Percentiles rank a stretch among this genome's conserved stretches.
phyloP scores from a whole-genome alignment of 2,113 vertebrate species.

The Myanophis thanlyinensis region DNA sequence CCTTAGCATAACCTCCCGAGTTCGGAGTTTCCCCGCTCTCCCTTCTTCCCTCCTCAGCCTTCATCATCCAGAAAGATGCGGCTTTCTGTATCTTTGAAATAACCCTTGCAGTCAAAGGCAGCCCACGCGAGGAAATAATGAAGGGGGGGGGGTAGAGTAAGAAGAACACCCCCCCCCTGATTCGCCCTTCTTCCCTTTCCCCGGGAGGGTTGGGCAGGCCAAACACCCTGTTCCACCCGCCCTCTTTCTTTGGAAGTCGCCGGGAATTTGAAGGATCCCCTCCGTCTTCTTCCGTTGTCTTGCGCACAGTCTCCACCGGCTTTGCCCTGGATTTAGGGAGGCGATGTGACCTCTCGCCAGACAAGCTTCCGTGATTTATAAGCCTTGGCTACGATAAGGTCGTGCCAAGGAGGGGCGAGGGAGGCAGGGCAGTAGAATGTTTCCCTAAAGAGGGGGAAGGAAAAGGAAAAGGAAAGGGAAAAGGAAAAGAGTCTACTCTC shows the following conservation, averaged over 20 bases:
- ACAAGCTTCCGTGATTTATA: background rate
- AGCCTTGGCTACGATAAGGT: background rate
- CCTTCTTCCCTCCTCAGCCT: background rate
- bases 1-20: background rate
- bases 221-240: background rate
- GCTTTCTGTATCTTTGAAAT: background rate
- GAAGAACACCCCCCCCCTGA: background rate
- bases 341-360: background rate
- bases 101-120: background rate
- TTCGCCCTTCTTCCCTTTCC: background rate
- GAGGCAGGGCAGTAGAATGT: background rate
- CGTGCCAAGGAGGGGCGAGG: background rate
- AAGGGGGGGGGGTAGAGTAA: background rate
- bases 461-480: background rate
- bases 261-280: background rate
- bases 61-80: background rate
- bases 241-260: background rate
- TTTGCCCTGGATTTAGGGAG: background rate
- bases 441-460: background rate
- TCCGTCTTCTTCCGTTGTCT: background rate
- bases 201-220: background rate
- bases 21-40: background rate
- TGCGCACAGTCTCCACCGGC: background rate
- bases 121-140: background rate
- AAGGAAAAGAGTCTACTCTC: background rate